Base-by-base conservation (phyloP, 1,140 invertebrate genomes). In the Drosophila ananassae region DNA sequence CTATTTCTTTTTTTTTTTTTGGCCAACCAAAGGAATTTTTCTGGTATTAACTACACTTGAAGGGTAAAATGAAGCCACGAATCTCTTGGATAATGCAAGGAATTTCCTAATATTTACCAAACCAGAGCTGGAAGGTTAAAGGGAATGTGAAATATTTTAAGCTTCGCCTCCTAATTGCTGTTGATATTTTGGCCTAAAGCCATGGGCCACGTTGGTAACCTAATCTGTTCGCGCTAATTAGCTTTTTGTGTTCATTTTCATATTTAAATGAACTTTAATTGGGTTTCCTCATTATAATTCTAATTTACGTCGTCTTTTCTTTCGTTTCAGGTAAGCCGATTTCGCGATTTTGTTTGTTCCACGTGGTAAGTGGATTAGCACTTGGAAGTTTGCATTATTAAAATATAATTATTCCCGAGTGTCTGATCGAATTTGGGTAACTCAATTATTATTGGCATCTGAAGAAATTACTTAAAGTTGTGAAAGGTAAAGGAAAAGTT, bases 291-390 rank as follows among this genome's bases (percentile, higher is more conserved):
- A 81, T 81, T 63, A 68, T 73, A 53, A 69, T 76, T 73, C 69
- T 77, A 79, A 77, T 79, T 52, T 50, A 24, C 51, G 28, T 68
- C 56, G 17, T 48, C 25, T 55, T 60, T 67, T 66, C 46, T 74
- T 56, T 82, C 59, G n/a, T 89, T 89, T 17, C 79, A 89, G 83
- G 83, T 89, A 89, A 89, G 83, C 83, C 71, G 83, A 72, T 87
- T 87, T 61, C 10, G 56, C 22, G 61, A 76, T 61, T 73, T 73
- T 54, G 52, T 48, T 74, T 67, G 44, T 59, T 48, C 34, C 64
- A 37, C 48, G 39, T 44, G 34, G 68, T 77, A 81, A 81, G 73
- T 67, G 63, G 50, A 56, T 68, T 81, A 73, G 28, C 24, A 9
- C 28, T 25, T 32, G n/a, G n/a, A 48, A 52, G 34, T 63, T 48